phyloP scores from a whole-genome alignment of 2,113 vertebrate genomes.

The Saimiri boliviensis region DNA sequence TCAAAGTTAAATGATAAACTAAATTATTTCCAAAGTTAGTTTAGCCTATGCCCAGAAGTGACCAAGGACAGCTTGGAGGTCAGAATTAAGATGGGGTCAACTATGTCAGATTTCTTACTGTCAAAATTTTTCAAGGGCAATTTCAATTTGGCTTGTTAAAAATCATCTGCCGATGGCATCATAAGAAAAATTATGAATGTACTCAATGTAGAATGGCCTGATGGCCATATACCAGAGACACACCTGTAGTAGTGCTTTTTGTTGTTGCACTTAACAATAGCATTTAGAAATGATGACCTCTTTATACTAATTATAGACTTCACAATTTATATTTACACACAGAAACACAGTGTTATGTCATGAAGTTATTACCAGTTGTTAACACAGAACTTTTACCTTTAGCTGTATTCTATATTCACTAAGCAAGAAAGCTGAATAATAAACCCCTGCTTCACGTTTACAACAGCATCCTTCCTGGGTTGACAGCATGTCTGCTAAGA shows the following conservation, averaged over 20 bases:
- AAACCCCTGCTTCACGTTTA: not conserved
- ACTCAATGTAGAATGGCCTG: not conserved
- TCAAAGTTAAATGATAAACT: too few species aligned
- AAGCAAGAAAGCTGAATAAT: constrained; percentile 28
- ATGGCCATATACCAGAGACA: not conserved
- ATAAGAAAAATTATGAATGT: not conserved
- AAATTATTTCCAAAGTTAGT: too few species aligned
- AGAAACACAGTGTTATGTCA: constrained; percentile 15
- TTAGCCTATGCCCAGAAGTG: too few species aligned
- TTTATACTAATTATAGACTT: not conserved
- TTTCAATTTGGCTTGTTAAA: not conserved
- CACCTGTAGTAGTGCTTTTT: not conserved
- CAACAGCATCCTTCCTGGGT: not conserved
- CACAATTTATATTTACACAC: not conserved
- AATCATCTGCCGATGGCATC: not conserved
- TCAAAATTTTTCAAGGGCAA: too few species aligned
- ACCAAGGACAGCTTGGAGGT: too few species aligned
- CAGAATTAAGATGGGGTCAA: too few species aligned
- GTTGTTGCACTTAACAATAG: not conserved
- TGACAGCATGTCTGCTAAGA: not conserved
- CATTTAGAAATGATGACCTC: not conserved
- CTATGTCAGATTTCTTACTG: too few species aligned
- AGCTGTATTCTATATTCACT: not conserved
- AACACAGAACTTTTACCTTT: constrained; percentile 10
- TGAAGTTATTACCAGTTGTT: not conserved